Evolutionary conservation across 2,888 invertebrate genomes (phyloP), one percentile per base, ranked within the genome.

Genomic region (Thymelicus lineola): DNA sequence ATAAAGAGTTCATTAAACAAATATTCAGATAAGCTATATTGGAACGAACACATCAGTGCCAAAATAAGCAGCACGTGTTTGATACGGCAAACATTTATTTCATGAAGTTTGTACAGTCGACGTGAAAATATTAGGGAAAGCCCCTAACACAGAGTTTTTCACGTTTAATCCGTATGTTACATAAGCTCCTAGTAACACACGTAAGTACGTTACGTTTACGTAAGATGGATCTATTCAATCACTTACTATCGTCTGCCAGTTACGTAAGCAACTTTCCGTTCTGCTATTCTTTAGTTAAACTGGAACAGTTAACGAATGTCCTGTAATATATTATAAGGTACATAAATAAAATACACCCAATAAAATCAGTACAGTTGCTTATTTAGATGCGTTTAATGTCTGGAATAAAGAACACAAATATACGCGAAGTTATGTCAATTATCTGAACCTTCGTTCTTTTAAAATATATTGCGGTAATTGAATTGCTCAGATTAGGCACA

Each of bases 211-310:
- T 87, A 86, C 79, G 84, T 87, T 91, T 92, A 90, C 89, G 90
- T 90, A 92, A 92, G 89, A 83, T 82, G 86, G 81, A 83, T 83
- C 87, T 88, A 91, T 90, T 90, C 88, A 90, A 90, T 91, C 88
- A 87, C 85, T 83, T 77, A 82, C 82, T 82, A 80, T 80, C 84
- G 89, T 87, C 86, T 88, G 83, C 81, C 73, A 77, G 81, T 91
- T 91, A 88, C 85, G 83, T 90, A 88, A 91, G 80, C 68, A 68
- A 73, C 75, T 77, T 75, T 72, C 76, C 77, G 80, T 81, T 80
- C 81, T 78, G 76, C 77, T 78, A 82, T 83, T 84, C 77, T 82
- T 82, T 77, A 77, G 75, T 75, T 74, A 77, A 61, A 53, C 38
- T 45, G 12, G 36, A 67, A 58, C 42, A 53, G 66, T 70, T 70